Conservation (phyloP, 2,888 invertebrate species). For the Nomada flava region DNA sequence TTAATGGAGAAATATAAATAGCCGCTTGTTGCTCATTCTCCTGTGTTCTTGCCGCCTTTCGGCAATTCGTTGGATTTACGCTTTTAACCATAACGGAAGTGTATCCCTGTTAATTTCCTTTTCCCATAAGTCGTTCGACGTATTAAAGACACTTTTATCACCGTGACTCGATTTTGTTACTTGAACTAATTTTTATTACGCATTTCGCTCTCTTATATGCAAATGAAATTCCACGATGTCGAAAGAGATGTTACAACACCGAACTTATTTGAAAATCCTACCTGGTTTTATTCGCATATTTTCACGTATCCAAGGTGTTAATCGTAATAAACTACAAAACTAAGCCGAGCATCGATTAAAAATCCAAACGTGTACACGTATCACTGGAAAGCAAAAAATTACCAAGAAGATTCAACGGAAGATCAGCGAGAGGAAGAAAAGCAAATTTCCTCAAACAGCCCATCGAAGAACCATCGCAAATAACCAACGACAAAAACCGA, state of each 20-base stretch:
- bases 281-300: too few species aligned
- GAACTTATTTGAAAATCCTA: too few species aligned
- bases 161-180: neutral
- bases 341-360: too few species aligned
- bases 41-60: conserved; percentile 39
- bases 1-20: conserved; percentile 50
- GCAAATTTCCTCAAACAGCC: neutral
- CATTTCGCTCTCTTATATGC: neutral
- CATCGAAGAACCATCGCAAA: neutral
- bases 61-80: conserved; percentile 29
- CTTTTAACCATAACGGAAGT: conserved; percentile 46
- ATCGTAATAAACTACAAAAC: too few species aligned
- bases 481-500: neutral
- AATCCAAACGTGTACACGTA: too few species aligned
- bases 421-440: too few species aligned
- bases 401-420: too few species aligned
- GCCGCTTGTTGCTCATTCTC: conserved; percentile 38
- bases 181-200: neutral
- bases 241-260: too few species aligned
- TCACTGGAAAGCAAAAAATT: too few species aligned
- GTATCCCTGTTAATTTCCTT: conserved; percentile 12
- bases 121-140: neutral
- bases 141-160: neutral
- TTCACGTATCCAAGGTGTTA: too few species aligned
- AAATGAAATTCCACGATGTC: too few species aligned